These are phyloP conservation scores for Campylomormyrus tamandua DNA, from an alignment of 2,113 vertebrate genomes.

Conservation along the genomic window DNA sequence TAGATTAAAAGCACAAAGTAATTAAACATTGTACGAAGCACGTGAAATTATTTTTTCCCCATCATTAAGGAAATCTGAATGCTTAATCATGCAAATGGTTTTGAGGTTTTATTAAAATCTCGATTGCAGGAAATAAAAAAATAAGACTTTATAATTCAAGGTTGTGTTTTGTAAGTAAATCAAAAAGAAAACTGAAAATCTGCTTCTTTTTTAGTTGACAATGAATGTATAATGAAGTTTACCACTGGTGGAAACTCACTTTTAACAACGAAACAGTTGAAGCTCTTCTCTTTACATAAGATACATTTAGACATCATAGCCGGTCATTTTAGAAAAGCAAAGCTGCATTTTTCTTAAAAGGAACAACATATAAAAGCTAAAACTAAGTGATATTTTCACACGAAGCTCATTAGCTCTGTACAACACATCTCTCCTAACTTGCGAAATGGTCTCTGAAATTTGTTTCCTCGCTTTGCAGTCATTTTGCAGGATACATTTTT, in stretches of 20 bases:
- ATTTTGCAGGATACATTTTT: background rate
- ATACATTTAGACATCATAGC: background rate
- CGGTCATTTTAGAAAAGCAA: background rate
- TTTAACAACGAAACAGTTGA: background rate
- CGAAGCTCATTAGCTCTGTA: background rate
- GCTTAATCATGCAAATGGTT: background rate
- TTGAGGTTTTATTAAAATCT: background rate
- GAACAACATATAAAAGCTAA: background rate
- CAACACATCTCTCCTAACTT: background rate
- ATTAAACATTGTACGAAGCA: background rate
- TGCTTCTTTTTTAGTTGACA: background rate
- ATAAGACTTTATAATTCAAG: background rate
- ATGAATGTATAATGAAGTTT: background rate
- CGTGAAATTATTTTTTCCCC: background rate
- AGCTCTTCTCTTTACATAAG: background rate
- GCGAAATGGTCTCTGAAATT: background rate
- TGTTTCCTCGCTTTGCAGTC: background rate
- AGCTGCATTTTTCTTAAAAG: background rate
- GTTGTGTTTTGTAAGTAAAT: background rate
- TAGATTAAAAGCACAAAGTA: background rate
- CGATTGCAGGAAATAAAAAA: background rate
- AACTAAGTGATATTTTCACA: background rate
- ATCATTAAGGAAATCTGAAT: conserved; percentile 5
- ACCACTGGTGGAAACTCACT: background rate
- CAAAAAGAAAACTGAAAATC: background rate